Evolutionary conservation across 2,888 invertebrate species (phyloP), one percentile per base, ranked within the genome.

Genomic region (Polydesmus complanatus): DNA sequence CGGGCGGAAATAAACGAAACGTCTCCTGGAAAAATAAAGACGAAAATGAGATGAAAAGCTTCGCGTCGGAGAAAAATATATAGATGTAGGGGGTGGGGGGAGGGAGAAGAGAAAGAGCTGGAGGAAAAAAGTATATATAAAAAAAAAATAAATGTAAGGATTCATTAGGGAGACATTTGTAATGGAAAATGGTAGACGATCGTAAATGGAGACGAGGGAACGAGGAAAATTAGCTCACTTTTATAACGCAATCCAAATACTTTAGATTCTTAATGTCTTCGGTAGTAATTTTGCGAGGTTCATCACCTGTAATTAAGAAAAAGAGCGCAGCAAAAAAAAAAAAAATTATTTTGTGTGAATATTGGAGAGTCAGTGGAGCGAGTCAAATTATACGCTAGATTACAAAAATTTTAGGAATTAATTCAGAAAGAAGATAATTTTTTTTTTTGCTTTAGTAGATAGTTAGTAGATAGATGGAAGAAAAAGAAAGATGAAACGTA

Each of bases 221-320:
- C 37, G 14, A 37, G n/a, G 37, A 37, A 14, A n/a, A 26, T 11
- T 48, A 19, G 22, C 47, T 56, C 54, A 63, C 76, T 70, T 78
- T 78, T 60, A 78, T 70, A 62, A 72, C 73, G 62, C 75, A 73
- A 64, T 78, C 77, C 49, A 78, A 68, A 66, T 77, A 78, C 60
- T 73, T 73, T 67, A 78, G 64, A 37, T 73, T 68, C 51, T 72
- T 70, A 37, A 78, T 64, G 63, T 79, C 79, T 21, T 75, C 74
- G 63, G 73, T 69, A 2, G 75, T 74, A 1, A 77, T 70, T 5
- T 72, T 70, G 50, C 76, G 69, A 14, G 73, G 71, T 56, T 65
- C 66, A 59, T 68, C 68, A 25, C 72, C 71, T 58, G 27, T 48
- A 52, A 57, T 57, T 19, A 25, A 5, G 37, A 8, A n/a, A n/a